Evolutionary conservation across 2,797 vertebrate genomes (phyloP).

Genomic region (Melanotaenia maccullochi): DNA sequence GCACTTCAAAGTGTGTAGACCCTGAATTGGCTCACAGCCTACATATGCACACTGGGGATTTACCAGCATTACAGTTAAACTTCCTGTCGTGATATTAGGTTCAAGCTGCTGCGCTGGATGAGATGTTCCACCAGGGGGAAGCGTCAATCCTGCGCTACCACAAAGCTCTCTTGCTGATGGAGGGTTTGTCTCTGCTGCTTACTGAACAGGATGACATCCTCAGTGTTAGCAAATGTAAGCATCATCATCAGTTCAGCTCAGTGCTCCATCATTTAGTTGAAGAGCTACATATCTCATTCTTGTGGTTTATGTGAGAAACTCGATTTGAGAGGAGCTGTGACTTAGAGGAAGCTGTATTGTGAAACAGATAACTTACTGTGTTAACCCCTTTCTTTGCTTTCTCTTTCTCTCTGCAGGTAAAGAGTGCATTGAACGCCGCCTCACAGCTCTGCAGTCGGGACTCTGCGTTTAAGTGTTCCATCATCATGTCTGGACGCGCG

Average conservation of each 20-base stretch:
- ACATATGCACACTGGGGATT: background rate
- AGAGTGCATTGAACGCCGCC: conserved; percentile 93
- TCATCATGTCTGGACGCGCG: background rate
- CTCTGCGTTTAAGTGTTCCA: conserved; percentile 85
- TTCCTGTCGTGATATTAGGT: conserved; percentile 79
- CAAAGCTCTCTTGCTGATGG: conserved; percentile 94
- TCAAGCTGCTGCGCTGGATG: conserved; percentile 93
- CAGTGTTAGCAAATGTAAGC: conserved; percentile 92
- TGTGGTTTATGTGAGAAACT: background rate
- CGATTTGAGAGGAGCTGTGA: background rate
- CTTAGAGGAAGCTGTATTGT: background rate
- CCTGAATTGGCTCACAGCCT: too few relatives aligned
- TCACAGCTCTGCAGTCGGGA: conserved; percentile 90
- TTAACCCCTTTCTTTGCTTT: background rate
- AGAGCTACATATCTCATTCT: background rate
- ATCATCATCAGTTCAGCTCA: background rate
- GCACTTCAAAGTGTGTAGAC: too few relatives aligned
- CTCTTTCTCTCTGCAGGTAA: conserved; percentile 83
- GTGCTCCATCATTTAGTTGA: background rate
- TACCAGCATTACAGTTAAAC: background rate
- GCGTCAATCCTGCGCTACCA: conserved; percentile 92
- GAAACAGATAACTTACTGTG: background rate
- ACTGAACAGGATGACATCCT: conserved; percentile 91
- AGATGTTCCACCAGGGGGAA: conserved; percentile 97
- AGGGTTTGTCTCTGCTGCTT: conserved; percentile 92